phyloP scores from a whole-genome alignment of 1,140 invertebrate genomes.

The Metopolophium dirhodum region DNA sequence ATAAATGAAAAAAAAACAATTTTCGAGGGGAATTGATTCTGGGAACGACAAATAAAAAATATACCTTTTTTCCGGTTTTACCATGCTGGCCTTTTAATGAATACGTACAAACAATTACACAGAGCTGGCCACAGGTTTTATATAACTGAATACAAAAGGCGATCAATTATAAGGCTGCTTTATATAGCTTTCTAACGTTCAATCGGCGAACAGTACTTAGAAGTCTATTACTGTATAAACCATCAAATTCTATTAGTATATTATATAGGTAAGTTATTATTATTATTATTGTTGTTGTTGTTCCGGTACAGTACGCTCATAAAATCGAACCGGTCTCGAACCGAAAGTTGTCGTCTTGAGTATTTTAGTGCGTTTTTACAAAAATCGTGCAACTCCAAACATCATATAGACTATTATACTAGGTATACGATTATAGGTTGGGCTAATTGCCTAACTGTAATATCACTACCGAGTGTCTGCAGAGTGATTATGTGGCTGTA shows the following conservation, averaged over 20 bases:
- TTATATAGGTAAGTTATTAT: too few relatives aligned
- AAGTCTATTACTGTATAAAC: too few relatives aligned
- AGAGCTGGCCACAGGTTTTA: background rate
- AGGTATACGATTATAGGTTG: background rate
- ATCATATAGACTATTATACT: background rate
- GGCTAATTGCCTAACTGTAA: background rate
- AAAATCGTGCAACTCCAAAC: background rate
- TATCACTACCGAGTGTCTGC: background rate
- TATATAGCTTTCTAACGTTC: background rate
- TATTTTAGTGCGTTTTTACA: background rate
- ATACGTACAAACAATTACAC: background rate
- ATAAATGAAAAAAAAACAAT: background rate
- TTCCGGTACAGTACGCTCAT: background rate
- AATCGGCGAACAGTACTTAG: background rate
- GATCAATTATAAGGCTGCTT: background rate
- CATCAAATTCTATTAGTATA: background rate
- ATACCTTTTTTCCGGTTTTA: background rate
- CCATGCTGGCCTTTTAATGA: background rate
- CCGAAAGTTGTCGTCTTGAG: background rate
- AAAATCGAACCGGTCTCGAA: background rate
- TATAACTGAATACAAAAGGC: background rate
- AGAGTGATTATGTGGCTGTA: background rate
- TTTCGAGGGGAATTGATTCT: background rate
- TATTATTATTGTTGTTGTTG: background rate
- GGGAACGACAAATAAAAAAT: background rate